These are phyloP conservation scores for Ariolimax columbianus DNA, from an alignment of 2,888 invertebrate species.

Conservation along the genomic window DNA sequence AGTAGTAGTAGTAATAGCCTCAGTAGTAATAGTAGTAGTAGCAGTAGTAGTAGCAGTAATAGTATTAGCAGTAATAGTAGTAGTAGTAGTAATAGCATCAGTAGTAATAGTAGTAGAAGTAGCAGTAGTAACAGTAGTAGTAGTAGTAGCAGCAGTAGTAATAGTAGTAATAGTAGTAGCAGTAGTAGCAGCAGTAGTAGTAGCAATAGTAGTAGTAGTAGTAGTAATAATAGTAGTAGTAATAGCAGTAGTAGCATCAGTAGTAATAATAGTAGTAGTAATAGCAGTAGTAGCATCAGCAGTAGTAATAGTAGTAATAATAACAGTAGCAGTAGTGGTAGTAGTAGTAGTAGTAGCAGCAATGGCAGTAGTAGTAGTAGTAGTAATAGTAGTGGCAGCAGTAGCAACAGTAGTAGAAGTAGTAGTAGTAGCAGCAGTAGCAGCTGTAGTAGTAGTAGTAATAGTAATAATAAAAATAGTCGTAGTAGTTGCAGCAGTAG, in stretches of 20 bases:
- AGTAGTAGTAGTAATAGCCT: slow-evolving; percentile 30
- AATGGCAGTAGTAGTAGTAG: slow-evolving; percentile 1
- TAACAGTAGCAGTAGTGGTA: neutral
- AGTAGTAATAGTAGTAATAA: neutral
- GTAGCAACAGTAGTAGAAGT: neutral
- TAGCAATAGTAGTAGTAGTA: slow-evolving; percentile 34
- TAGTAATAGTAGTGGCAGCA: slow-evolving; percentile 9
- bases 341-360: neutral
- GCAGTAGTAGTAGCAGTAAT: slow-evolving; percentile 13
- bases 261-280: neutral
- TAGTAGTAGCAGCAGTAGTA: neutral
- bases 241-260: slow-evolving; percentile 18
- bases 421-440: neutral
- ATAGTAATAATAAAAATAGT: neutral
- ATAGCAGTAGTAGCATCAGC: neutral
- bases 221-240: slow-evolving; percentile 15
- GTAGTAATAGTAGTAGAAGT: slow-evolving; percentile 10
- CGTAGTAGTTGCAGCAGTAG: neutral
- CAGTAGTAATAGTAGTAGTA: slow-evolving; percentile 12
- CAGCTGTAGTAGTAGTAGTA: neutral
- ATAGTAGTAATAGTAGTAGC: slow-evolving; percentile 14
- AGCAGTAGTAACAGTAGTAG: neutral
- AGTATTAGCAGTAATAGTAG: slow-evolving; percentile 20
- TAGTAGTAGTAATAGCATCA: neutral
- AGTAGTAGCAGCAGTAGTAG: slow-evolving; percentile 11